Base-by-base conservation (phyloP, 2,113 vertebrate genomes). In the Carlito syrichta region DNA sequence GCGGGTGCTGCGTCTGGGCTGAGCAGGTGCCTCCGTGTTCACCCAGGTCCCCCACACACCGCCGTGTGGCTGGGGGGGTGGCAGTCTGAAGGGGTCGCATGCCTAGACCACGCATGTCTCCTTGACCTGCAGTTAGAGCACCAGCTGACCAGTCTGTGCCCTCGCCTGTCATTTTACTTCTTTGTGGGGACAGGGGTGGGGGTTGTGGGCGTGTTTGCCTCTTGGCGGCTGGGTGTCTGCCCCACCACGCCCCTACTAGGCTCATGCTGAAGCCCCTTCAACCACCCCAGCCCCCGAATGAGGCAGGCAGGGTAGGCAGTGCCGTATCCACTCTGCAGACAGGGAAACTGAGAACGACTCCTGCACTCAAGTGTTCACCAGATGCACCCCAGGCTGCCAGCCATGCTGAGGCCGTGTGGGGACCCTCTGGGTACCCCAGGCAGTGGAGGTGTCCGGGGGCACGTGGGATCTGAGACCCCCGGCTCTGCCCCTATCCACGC, bases 321-420 rank as follows among this genome's bases (percentile, higher is more conserved):
- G 4, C 58, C 8, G 4, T 52, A 8, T 30, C 73, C 38, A n/a
- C 0, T 69, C 20, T 68, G 27, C 19, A 91, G 56, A 50, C 56
- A 50, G 45, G 88, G 88, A 94, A 83, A 81, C 45, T 30, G 89
- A 96, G 96, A 68, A 35, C 69, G 62, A 12, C 23, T 62, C 20
- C 2, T 13, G n/a, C 2, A 30, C 20, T 30, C 0, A 0, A 38
- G 35, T 2, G 0, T 60, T 91, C 58, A 0, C 32, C 19, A 35
- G 50, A 50, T 32, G 79, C 56, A 32, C 17, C 27, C 6, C 43
- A 32, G 52, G 52, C 40, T 50, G 22, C 45, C 58, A 81, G 66
- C 11, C 38, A 20, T 60, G 19, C 30, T 32, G 38, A 54, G 63
- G 77, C 71, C 35, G 54, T 73, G 27, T 43, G 10, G 71, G 27